phyloP scores from a whole-genome alignment of 2,113 vertebrate species.

The Podarcis muralis region DNA sequence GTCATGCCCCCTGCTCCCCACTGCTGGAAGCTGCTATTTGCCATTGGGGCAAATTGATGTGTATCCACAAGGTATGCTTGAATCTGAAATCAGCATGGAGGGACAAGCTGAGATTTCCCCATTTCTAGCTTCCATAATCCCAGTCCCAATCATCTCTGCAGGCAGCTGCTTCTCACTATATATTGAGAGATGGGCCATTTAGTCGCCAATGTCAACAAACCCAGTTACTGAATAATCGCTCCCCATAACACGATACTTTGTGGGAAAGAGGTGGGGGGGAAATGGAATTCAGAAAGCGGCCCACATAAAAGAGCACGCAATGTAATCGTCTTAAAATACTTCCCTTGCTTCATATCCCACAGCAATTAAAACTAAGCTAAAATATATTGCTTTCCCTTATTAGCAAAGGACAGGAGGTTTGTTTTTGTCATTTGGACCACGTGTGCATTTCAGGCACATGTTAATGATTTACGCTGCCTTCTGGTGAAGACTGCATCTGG shows the following conservation, averaged over 20 bases:
- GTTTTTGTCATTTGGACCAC: not conserved
- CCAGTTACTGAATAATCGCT: not conserved
- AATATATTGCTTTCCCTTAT: not conserved
- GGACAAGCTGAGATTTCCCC: too few relatives aligned
- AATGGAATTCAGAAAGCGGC: not conserved
- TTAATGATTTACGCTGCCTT: slow-evolving; percentile 38
- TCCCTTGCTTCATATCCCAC: not conserved
- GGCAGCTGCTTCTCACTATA: not conserved
- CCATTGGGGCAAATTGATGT: not conserved
- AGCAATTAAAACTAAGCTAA: not conserved
- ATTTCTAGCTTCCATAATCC: too few relatives aligned
- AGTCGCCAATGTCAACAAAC: too few relatives aligned
- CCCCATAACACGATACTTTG: too few relatives aligned
- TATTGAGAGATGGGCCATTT: not conserved
- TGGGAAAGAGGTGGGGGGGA: too few relatives aligned
- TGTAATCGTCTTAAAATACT: not conserved
- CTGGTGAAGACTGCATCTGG: slow-evolving; percentile 41
- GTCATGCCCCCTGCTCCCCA: too few relatives aligned
- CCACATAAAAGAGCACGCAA: not conserved
- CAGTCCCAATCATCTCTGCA: too few relatives aligned
- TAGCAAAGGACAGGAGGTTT: not conserved
- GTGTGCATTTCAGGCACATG: not conserved
- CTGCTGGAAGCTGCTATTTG: too few relatives aligned
- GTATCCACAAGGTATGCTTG: not conserved
- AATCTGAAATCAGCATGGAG: not conserved